Evolutionary conservation across 92 coral and sea anemone species (phyloP), one percentile per base, ranked within the genome.

Genomic region (Chrysogorgia sp.): DNA sequence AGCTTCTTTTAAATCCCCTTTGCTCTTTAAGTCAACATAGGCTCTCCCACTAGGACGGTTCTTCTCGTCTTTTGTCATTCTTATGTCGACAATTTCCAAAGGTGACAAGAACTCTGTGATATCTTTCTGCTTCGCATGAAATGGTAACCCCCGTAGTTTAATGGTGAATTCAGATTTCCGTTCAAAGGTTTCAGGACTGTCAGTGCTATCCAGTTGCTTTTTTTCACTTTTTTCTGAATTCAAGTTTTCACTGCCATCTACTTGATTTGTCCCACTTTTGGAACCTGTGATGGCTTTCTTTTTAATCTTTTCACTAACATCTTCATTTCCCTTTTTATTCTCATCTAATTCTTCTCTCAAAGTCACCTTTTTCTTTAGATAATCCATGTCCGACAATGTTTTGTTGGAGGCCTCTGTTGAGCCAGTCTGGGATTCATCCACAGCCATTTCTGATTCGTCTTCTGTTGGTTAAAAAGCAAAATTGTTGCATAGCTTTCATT

Each of bases 61-160:
- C 45, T 83, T 78, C 34, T 74, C 76, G 67, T 89, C 88, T 37
- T 85, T 84, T 8, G 92, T 88, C 22, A 94, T 61, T 21, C 98
- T 68, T 40, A 94, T 83, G 32, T 80, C 83, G 40, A 85, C 83
- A 35, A 83, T 58, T 66, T 76, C 85, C n/a, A 92, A 24, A 0
- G 98, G 98, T 12, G 90, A 81, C 68, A 94, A 89, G 64, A 94
- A 94, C 43, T 91, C 92, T 32, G 2, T 79, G 63, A 94, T 89
- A 29, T 91, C 87, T 58, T 89, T 79, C 53, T 91, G 88, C 68
- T 89, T 91, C 12, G 83, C 80, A 59, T 81, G 83, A 78, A 94
- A 94, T 41, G 98, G 98, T 12, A 94, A 57, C 26, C 98, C 98
- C 78, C 96, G 86, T 90, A 94, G 83, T 64, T 94, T 94, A 6